Evolutionary conservation across 2,888 invertebrate genomes (phyloP).

Genomic region (Tetragonisca angustula): DNA sequence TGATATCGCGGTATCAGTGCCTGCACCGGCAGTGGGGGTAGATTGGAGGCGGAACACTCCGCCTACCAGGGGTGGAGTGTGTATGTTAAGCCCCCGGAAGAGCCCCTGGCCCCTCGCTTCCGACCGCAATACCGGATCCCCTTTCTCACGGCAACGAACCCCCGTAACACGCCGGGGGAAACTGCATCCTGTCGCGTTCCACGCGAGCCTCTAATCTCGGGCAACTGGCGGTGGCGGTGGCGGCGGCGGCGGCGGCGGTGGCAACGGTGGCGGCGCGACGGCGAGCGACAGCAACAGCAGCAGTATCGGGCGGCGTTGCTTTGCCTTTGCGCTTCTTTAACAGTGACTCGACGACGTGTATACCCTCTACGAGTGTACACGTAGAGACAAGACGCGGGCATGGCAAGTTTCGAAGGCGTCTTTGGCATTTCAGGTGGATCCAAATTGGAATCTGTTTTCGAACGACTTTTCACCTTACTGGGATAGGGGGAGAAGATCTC

Average conservation of each 20-base stretch:
- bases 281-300: no score
- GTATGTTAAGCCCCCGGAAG: slow-evolving; percentile 73
- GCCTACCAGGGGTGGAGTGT: slow-evolving; percentile 81
- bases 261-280: background rate
- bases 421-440: no score
- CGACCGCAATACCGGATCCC: slow-evolving; percentile 56
- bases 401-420: no score
- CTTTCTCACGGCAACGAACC: slow-evolving; percentile 56
- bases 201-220: slow-evolving; percentile 42
- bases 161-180: slow-evolving; percentile 52
- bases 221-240: background rate
- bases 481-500: no score
- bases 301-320: background rate
- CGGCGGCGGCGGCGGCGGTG: background rate
- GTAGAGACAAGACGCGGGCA: background rate
- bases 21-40: slow-evolving; percentile 70
- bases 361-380: background rate
- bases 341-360: background rate
- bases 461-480: no score
- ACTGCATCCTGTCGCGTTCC: slow-evolving; percentile 47
- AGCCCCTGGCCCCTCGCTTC: slow-evolving; percentile 54
- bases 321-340: slow-evolving; percentile 15
- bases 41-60: slow-evolving; percentile 80
- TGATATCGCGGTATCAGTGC: slow-evolving; percentile 82
- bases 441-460: no score